Conservation (phyloP, 2,888 invertebrate species). For the Pachymerium ferrugineum region DNA sequence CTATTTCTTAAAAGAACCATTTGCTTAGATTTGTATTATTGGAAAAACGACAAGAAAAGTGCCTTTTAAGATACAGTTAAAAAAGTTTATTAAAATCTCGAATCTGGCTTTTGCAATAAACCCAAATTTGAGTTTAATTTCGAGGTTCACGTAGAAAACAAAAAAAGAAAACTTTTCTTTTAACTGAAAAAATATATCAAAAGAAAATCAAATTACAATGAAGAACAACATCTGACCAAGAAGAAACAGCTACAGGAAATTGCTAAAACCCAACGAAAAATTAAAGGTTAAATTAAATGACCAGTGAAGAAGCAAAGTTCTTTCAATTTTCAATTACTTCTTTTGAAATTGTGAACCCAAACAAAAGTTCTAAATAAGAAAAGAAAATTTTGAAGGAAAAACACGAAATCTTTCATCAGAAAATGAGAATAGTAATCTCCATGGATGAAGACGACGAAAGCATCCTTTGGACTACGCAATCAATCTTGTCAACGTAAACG, state of each 20-base stretch:
- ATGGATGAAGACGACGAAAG: conserved; percentile 20
- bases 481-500: conserved; percentile 17
- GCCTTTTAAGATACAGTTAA: too few species aligned
- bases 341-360: too few species aligned
- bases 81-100: not conserved
- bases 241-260: conserved; percentile 27
- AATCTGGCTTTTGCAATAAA: not conserved
- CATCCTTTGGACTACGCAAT: not conserved
- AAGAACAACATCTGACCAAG: not conserved
- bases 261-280: not conserved
- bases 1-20: not conserved
- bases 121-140: not conserved
- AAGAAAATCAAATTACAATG: not conserved
- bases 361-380: too few species aligned
- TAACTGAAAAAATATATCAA: not conserved
- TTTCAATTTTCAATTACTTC: too few species aligned
- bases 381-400: not conserved
- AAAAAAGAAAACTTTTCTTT: not conserved
- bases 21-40: too few species aligned
- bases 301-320: not conserved
- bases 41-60: too few species aligned
- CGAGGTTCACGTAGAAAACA: not conserved
- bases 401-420: not conserved
- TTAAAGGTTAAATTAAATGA: not conserved
- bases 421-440: conserved; percentile 6